phyloP scores from a whole-genome alignment of 2,113 vertebrate species.

The Hydrochoerus hydrochaeris region DNA sequence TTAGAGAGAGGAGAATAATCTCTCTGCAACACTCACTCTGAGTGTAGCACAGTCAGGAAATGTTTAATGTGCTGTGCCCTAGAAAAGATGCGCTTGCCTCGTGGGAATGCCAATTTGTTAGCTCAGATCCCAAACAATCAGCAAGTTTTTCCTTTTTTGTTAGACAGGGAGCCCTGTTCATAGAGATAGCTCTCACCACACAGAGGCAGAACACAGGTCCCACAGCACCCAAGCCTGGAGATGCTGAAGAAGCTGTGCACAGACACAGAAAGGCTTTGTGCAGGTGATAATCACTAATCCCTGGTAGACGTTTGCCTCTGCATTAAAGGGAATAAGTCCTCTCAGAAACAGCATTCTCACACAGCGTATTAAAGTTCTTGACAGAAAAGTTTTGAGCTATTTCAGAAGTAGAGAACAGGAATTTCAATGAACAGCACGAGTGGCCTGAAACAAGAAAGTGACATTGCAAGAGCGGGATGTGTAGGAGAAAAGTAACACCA shows the following conservation, averaged over 20 bases:
- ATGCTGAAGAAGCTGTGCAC: neutral
- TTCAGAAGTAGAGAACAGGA: neutral
- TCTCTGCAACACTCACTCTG: neutral
- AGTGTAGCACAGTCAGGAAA: neutral
- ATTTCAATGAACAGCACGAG: neutral
- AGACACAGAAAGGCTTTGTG: neutral
- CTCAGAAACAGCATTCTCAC: neutral
- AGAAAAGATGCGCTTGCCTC: too few species aligned
- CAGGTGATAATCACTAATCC: neutral
- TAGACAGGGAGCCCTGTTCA: neutral
- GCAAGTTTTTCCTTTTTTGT: neutral
- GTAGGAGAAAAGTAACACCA: neutral
- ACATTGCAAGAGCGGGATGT: neutral
- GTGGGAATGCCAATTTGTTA: neutral
- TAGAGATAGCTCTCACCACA: neutral
- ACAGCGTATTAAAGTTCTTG: neutral
- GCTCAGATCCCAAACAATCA: neutral
- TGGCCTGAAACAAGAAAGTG: too few species aligned
- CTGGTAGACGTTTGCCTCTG: neutral
- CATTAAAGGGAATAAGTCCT: neutral
- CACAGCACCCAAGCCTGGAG: neutral
- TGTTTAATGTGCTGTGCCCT: too few species aligned
- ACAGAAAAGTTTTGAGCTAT: neutral
- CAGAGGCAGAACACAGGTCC: neutral
- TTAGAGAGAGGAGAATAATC: neutral